These are phyloP conservation scores for Cryptoleucopteryx plumbea DNA, from an alignment of 2,113 vertebrate genomes.

Conservation along the genomic window DNA sequence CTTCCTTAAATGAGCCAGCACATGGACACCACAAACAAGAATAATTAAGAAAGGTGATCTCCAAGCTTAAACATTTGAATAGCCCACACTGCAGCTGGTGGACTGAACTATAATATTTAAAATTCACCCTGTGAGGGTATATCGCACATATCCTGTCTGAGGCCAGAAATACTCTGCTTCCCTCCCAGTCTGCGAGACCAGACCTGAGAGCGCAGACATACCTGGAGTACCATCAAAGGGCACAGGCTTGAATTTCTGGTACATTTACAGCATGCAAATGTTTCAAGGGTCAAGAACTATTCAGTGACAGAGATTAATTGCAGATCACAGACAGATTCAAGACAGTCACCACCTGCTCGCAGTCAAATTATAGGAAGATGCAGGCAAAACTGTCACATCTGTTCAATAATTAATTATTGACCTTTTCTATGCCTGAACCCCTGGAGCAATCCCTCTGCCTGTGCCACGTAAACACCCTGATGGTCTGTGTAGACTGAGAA, in stretches of 20 bases:
- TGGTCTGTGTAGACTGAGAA: constrained; percentile 14
- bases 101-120: neutral
- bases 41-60: neutral
- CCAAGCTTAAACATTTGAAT: neutral
- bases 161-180: neutral
- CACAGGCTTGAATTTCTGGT: neutral
- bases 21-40: neutral
- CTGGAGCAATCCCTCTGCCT: constrained; percentile 29
- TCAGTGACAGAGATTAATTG: neutral
- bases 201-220: neutral
- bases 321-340: neutral
- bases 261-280: neutral
- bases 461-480: neutral
- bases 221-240: neutral
- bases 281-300: neutral
- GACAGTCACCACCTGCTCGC: constrained; percentile 30
- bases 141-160: neutral
- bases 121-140: neutral
- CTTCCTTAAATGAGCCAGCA: neutral
- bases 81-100: neutral
- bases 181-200: neutral
- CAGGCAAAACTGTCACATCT: constrained; percentile 25
- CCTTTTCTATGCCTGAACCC: neutral
- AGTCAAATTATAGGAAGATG: neutral
- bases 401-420: constrained; percentile 46